These are phyloP conservation scores for Prorops nasuta DNA, from an alignment of 1,140 invertebrate genomes.

Conservation along the genomic window DNA sequence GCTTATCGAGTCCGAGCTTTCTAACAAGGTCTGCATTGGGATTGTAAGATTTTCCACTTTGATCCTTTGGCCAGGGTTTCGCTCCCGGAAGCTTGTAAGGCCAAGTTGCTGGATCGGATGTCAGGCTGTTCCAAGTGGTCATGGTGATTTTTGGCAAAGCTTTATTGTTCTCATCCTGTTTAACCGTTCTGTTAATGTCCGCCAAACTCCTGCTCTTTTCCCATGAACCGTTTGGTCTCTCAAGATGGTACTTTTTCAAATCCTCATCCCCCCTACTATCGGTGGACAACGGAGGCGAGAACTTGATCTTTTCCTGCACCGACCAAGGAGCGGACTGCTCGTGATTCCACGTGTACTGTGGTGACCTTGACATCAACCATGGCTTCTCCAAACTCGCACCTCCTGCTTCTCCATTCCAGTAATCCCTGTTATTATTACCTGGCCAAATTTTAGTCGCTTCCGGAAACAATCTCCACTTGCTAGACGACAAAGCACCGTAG, in stretches of 20 bases:
- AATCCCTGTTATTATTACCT: not conserved
- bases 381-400: not conserved
- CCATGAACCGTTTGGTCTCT: not conserved
- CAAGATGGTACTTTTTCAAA: too few relatives aligned
- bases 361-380: not conserved
- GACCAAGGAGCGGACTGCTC: not conserved
- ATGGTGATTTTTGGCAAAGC: constrained; percentile 41
- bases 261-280: too few relatives aligned
- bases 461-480: constrained; percentile 23
- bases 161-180: constrained; percentile 25
- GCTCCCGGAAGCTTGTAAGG: constrained; percentile 42
- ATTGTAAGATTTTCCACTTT: constrained; percentile 47
- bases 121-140: constrained; percentile 49
- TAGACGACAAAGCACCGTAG: constrained; percentile 1
- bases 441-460: constrained; percentile 4
- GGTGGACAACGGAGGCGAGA: too few relatives aligned
- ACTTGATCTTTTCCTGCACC: not conserved
- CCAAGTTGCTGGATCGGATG: constrained; percentile 49
- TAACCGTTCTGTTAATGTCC: constrained; percentile 16
- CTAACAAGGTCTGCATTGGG: constrained; percentile 45
- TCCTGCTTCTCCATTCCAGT: not conserved
- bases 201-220: constrained; percentile 25
- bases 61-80: constrained; percentile 49
- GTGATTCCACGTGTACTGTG: not conserved
- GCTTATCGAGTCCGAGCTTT: constrained; percentile 35